phyloP scores from a whole-genome alignment of 2,113 vertebrate species.

The Hemiscyllium ocellatum region DNA sequence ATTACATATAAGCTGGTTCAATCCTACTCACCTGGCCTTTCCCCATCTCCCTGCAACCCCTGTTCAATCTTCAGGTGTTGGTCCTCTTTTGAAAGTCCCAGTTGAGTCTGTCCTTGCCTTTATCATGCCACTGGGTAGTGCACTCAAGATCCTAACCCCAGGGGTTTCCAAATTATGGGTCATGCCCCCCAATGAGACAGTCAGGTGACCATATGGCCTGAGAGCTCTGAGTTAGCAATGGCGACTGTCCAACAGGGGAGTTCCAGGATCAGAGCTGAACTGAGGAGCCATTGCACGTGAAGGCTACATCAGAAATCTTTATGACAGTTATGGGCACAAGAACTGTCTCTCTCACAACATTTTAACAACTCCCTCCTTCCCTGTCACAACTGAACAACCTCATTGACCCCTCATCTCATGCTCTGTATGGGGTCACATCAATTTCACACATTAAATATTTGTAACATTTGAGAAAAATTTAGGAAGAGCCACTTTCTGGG shows the following conservation, averaged over 20 bases:
- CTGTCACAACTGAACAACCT: neutral
- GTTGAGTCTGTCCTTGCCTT: no score
- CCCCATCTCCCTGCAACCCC: no score
- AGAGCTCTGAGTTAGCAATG: neutral
- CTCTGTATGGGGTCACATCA: neutral
- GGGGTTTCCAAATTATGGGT: neutral
- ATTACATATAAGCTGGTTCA: neutral
- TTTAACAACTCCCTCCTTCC: neutral
- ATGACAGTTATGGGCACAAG: neutral
- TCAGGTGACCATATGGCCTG: neutral
- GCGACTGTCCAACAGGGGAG: neutral
- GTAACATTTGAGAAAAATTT: neutral
- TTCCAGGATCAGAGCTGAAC: neutral
- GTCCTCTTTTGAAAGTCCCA: no score
- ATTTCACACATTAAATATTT: neutral
- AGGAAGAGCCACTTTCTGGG: neutral
- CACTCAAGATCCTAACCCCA: neutral
- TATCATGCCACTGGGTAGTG: neutral
- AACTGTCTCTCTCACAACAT: neutral
- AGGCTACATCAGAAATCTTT: neutral
- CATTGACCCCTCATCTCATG: neutral
- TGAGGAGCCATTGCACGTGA: neutral
- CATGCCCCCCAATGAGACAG: neutral
- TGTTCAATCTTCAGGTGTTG: neutral
- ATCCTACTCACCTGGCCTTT: neutral